phyloP scores from a whole-genome alignment of 2,888 invertebrate genomes.

The Plusia festucae region DNA sequence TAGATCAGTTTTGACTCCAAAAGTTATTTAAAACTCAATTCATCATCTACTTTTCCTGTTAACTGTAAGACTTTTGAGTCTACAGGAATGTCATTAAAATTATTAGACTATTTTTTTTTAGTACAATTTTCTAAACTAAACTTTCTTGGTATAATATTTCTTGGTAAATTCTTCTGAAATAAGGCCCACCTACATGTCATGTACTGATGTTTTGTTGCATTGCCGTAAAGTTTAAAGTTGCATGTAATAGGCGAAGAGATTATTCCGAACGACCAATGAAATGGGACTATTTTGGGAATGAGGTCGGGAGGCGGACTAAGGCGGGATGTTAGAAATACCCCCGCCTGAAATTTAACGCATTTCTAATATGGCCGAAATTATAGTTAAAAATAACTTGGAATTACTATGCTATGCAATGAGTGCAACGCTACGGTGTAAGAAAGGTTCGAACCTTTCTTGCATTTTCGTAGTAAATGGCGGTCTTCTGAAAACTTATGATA shows the following conservation, averaged over 20 bases:
- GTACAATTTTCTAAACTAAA: constrained; percentile 12
- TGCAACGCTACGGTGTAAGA: neutral
- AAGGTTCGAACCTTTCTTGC: too few relatives aligned
- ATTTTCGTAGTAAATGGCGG: neutral
- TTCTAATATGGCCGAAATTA: constrained; percentile 65
- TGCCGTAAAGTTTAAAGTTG: constrained; percentile 62
- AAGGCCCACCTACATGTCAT: constrained; percentile 25
- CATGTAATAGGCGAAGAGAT: constrained; percentile 79
- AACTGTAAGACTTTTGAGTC: too few relatives aligned
- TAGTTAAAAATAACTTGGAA: constrained; percentile 58
- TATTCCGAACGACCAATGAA: constrained; percentile 79
- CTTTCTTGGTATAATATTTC: neutral
- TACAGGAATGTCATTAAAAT: too few relatives aligned
- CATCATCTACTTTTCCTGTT: too few relatives aligned
- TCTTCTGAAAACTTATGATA: too few relatives aligned
- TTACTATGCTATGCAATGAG: constrained; percentile 5
- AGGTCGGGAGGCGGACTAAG: constrained; percentile 79
- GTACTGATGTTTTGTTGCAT: constrained; percentile 24
- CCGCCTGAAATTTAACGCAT: constrained; percentile 64
- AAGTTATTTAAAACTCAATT: too few relatives aligned
- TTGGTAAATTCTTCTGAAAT: neutral
- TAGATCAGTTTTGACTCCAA: too few relatives aligned
- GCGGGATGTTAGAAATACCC: constrained; percentile 70
- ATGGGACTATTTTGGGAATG: constrained; percentile 76
- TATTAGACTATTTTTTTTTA: too few relatives aligned